These are phyloP conservation scores for Eupelmus urozonus DNA, from an alignment of 2,888 invertebrate species.

Conservation along the genomic window DNA sequence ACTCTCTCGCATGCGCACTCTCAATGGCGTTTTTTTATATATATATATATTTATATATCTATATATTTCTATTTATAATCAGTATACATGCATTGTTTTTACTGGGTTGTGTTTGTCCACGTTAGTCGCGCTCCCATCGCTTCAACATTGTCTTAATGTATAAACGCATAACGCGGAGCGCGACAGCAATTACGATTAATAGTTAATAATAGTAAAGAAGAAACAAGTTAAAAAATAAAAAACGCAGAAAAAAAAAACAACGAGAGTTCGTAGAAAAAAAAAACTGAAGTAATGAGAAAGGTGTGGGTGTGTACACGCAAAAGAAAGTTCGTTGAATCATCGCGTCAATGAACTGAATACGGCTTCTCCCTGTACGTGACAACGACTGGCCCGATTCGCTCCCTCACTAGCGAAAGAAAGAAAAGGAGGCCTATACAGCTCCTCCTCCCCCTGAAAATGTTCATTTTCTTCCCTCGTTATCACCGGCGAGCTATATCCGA, in stretches of 20 bases:
- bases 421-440: no score
- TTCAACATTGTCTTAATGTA: neutral
- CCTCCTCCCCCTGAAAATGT: no score
- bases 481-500: no score
- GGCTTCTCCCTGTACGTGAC: conserved; percentile 10
- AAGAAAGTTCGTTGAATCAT: conserved; percentile 36
- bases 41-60: conserved; percentile 30
- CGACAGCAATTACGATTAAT: neutral
- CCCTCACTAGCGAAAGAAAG: no score
- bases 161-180: neutral
- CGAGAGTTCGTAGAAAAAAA: neutral
- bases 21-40: conserved; percentile 48
- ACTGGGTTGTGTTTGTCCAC: conserved; percentile 24
- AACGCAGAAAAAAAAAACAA: conserved; percentile 15
- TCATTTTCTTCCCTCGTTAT: no score
- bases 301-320: neutral
- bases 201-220: neutral
- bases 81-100: conserved; percentile 46
- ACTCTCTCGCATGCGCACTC: conserved; percentile 58
- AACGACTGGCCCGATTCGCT: no score
- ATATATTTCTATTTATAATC: conserved; percentile 21
- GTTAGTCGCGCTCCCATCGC: neutral
- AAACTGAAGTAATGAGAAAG: neutral
- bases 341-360: conserved; percentile 24
- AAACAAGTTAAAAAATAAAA: conserved; percentile 17